Percentiles rank a stretch among this genome's conserved stretches.
phyloP scores from a whole-genome alignment of 1,140 invertebrate genomes.

The Drosophila lowei region DNA sequence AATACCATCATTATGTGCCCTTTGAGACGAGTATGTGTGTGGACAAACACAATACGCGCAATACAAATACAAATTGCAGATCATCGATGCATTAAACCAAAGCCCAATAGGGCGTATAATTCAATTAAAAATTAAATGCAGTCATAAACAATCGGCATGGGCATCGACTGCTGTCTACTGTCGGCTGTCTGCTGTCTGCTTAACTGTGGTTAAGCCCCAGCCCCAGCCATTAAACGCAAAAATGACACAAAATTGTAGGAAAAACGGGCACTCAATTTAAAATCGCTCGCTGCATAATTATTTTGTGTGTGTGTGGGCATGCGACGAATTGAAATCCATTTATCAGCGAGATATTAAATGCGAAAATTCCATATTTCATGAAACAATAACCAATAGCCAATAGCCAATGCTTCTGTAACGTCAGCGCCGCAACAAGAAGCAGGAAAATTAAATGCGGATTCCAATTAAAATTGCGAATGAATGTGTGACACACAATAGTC shows the following conservation, averaged over 20 bases:
- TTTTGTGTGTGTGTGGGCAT: slow-evolving; percentile 22
- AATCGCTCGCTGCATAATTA: slow-evolving; percentile 47
- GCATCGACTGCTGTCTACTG: slow-evolving; percentile 16
- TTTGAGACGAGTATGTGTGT: too few relatives aligned
- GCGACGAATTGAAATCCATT: slow-evolving; percentile 57
- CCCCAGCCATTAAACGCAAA: not conserved
- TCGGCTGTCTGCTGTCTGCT: slow-evolving; percentile 18
- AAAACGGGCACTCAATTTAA: slow-evolving; percentile 57
- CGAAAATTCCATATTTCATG: slow-evolving; percentile 53
- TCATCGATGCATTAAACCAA: slow-evolving; percentile 45
- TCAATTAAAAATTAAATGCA: slow-evolving; percentile 69
- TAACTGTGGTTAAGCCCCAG: slow-evolving; percentile 19
- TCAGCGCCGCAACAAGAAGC: slow-evolving; percentile 23
- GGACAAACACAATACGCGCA: too few relatives aligned
- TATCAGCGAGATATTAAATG: slow-evolving; percentile 52
- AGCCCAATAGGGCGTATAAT: slow-evolving; percentile 47
- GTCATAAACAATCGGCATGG: slow-evolving; percentile 32
- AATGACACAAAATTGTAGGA: slow-evolving; percentile 14
- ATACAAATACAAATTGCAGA: slow-evolving; percentile 34
- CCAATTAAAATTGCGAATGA: slow-evolving; percentile 63
- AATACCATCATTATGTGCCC: too few relatives aligned
- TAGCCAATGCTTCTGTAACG: slow-evolving; percentile 25
- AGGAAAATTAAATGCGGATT: slow-evolving; percentile 60
- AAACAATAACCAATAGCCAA: slow-evolving; percentile 29
- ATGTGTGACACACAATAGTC: slow-evolving; percentile 42